Conservation (phyloP, 2,797 vertebrate species). For the Gallinago nigripennis region DNA sequence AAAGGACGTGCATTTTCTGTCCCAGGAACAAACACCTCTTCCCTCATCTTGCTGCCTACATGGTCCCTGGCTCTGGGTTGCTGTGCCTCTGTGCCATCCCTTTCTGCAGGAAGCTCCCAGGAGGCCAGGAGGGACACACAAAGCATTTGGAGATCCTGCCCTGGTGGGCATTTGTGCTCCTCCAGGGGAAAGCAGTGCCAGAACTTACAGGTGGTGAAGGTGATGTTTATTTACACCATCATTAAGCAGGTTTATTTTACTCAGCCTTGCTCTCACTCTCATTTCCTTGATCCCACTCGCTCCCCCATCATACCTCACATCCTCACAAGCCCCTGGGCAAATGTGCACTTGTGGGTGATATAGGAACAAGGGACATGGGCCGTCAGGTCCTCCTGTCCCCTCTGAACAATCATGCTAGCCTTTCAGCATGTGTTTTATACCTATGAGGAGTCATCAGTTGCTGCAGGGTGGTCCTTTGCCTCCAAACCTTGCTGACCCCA, state of each 20-base stretch:
- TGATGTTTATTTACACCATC: not conserved
- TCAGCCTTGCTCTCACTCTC: not conserved
- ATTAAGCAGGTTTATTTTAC: not conserved
- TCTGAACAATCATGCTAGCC: not conserved
- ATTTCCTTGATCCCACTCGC: not conserved
- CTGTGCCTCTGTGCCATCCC: accelerated
- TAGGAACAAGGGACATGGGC: not conserved
- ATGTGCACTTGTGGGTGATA: not conserved
- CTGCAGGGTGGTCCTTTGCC: not conserved
- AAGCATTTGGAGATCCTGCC: not conserved
- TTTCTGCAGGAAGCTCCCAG: not conserved
- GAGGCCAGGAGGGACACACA: accelerated
- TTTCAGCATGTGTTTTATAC: not conserved
- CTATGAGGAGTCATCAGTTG: not conserved
- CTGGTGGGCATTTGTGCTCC: not conserved
- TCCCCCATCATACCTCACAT: not conserved
- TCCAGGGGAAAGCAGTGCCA: not conserved
- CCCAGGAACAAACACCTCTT: not conserved
- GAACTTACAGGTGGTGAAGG: not conserved
- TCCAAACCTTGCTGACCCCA: not conserved
- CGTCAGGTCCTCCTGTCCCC: not conserved
- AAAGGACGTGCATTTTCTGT: not conserved
- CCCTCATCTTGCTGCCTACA: not conserved
- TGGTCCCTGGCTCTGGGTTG: not conserved
- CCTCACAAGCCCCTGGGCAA: accelerated